Evolutionary conservation across 1,140 invertebrate genomes (phyloP).

Genomic region (Bombyx mandarina): DNA sequence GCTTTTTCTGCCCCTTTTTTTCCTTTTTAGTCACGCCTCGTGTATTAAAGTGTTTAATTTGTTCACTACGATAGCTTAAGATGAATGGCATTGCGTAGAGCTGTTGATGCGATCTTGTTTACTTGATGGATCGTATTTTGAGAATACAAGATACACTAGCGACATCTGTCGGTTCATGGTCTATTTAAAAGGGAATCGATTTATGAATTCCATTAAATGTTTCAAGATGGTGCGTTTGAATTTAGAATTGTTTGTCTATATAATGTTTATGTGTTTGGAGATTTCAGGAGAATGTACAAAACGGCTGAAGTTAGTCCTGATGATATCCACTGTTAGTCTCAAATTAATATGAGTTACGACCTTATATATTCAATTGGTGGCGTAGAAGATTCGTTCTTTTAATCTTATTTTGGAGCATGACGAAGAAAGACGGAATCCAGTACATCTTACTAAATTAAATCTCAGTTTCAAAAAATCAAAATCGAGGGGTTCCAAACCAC

Average conservation of each 20-base stretch:
- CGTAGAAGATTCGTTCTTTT: too few species aligned
- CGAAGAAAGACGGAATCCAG: too few species aligned
- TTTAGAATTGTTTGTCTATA: background rate
- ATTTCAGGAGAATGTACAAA: background rate
- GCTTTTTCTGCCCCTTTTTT: conserved; percentile 32
- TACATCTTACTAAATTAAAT: too few species aligned
- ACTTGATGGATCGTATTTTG: conserved; percentile 35
- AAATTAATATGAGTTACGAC: too few species aligned
- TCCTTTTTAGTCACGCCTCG: conserved; percentile 58
- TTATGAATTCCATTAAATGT: conserved; percentile 2
- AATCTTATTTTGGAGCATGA: too few species aligned
- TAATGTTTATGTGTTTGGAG: background rate
- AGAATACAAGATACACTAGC: conserved; percentile 14
- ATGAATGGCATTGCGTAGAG: conserved; percentile 33
- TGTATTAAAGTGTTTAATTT: conserved; percentile 67
- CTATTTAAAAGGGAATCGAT: conserved; percentile 2
- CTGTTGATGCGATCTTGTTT: conserved; percentile 29
- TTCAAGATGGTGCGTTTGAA: background rate
- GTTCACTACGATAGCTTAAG: conserved; percentile 47
- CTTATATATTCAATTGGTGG: too few species aligned
- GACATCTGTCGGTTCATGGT: conserved; percentile 36
- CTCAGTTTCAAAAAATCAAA: too few species aligned
- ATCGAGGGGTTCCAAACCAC: too few species aligned
- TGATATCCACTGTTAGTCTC: too few species aligned
- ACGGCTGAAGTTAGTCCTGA: too few species aligned